These are phyloP conservation scores for Pachyrhynchus sulphureomaculatus DNA, from an alignment of 1,140 invertebrate species.

Conservation along the genomic window DNA sequence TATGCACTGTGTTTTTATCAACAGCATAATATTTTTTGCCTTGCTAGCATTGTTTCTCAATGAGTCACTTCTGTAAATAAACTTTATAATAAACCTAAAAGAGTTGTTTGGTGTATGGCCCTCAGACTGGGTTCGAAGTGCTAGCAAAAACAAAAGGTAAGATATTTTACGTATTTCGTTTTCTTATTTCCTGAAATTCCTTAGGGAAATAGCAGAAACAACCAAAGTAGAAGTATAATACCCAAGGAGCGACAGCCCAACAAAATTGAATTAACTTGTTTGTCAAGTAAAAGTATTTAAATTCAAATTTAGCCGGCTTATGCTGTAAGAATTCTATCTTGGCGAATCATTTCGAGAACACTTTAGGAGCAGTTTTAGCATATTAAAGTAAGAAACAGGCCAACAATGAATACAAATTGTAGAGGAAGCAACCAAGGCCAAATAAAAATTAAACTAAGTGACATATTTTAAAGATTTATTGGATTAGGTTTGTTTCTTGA, in stretches of 20 bases:
- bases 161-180: neutral
- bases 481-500: too few species aligned
- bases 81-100: too few species aligned
- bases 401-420: neutral
- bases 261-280: slow-evolving; percentile 22
- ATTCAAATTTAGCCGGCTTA: slow-evolving; percentile 8
- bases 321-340: slow-evolving; percentile 2
- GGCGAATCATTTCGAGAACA: slow-evolving; percentile 12
- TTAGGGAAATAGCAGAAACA: slow-evolving; percentile 2
- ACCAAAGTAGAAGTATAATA: slow-evolving; percentile 21
- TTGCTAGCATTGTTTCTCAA: too few species aligned
- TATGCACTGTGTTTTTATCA: too few species aligned
- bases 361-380: slow-evolving; percentile 13
- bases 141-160: too few species aligned
- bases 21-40: too few species aligned
- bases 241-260: slow-evolving; percentile 1
- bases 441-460: too few species aligned
- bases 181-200: neutral
- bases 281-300: slow-evolving; percentile 21
- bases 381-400: slow-evolving; percentile 8
- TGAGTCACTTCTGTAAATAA: too few species aligned
- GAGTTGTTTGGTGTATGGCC: too few species aligned
- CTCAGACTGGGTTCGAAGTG: too few species aligned
- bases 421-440: too few species aligned
- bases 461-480: too few species aligned